These are phyloP conservation scores for Netta rufina DNA, from an alignment of 2,797 vertebrate species.

Conservation along the genomic window DNA sequence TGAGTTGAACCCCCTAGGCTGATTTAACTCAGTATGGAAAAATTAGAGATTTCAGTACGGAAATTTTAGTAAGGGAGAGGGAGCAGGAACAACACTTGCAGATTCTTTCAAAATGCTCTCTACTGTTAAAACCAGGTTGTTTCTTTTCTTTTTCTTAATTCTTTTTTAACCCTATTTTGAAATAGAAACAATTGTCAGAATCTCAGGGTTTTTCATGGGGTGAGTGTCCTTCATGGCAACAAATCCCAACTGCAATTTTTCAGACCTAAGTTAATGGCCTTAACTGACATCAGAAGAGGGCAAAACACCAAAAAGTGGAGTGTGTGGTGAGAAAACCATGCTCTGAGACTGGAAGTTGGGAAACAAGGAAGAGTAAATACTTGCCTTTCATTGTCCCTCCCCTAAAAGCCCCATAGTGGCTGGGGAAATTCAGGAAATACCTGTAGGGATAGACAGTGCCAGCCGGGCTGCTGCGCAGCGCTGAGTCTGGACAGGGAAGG, in stretches of 20 bases:
- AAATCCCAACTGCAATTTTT: neutral
- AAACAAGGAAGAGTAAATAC: constrained; percentile 12
- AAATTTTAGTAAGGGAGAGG: neutral
- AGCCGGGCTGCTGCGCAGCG: neutral
- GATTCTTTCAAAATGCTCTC: neutral
- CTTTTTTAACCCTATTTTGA: neutral
- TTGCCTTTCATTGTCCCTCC: neutral
- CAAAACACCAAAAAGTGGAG: constrained; percentile 3
- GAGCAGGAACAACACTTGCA: neutral
- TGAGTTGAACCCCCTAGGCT: neutral
- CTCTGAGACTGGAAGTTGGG: neutral
- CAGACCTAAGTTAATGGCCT: neutral
- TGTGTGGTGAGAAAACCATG: neutral
- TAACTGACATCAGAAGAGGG: neutral
- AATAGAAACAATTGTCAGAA: neutral
- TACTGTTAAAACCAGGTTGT: neutral
- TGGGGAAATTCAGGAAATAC: neutral
- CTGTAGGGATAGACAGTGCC: neutral
- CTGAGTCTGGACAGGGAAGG: neutral
- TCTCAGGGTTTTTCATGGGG: neutral
- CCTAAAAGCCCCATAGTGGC: fast-evolving
- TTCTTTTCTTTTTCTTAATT: neutral
- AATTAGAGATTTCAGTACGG: neutral
- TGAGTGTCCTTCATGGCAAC: neutral
- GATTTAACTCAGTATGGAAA: neutral